Conservation (phyloP, 2,113 vertebrate genomes). For the Coreoperca whiteheadi region DNA sequence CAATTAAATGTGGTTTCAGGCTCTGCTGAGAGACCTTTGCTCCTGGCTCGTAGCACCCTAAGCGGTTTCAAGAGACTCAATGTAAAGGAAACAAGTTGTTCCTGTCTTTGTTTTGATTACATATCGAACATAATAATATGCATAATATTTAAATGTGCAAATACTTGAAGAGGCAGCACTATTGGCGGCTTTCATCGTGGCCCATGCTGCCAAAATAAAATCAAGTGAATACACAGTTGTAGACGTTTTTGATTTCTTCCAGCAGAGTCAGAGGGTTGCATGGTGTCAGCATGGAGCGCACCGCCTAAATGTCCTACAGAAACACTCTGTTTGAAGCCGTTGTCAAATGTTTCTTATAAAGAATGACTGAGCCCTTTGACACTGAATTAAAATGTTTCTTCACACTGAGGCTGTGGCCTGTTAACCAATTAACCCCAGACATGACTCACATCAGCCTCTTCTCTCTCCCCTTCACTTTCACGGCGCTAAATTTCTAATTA, state of each 20-base stretch:
- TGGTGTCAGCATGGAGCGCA: not conserved
- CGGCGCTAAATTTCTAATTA: not conserved
- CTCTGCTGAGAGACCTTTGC: not conserved
- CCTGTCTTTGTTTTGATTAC: slow-evolving; percentile 28
- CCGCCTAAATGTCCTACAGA: not conserved
- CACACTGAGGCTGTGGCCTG: not conserved
- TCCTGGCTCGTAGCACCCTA: not conserved
- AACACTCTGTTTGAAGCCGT: not conserved
- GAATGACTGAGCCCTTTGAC: slow-evolving; percentile 7
- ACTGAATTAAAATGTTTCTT: not conserved
- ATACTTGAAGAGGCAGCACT: slow-evolving; percentile 57
- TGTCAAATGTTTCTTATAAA: not conserved
- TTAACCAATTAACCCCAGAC: slow-evolving; percentile 33
- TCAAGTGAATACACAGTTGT: slow-evolving; percentile 21
- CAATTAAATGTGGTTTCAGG: not conserved
- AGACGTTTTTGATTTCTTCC: slow-evolving; percentile 21
- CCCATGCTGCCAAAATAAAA: slow-evolving; percentile 40
- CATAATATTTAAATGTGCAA: slow-evolving; percentile 43
- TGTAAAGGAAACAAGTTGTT: not conserved
- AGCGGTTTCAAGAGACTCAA: not conserved
- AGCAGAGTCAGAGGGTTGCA: slow-evolving; percentile 12
- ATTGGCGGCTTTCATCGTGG: slow-evolving; percentile 40
- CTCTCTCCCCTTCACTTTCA: not conserved
- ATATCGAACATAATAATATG: slow-evolving; percentile 41
- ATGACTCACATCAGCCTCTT: slow-evolving; percentile 15